Conservation (phyloP, 53 echinoderm and acorn worm genomes). For the Astropecten irregularis region DNA sequence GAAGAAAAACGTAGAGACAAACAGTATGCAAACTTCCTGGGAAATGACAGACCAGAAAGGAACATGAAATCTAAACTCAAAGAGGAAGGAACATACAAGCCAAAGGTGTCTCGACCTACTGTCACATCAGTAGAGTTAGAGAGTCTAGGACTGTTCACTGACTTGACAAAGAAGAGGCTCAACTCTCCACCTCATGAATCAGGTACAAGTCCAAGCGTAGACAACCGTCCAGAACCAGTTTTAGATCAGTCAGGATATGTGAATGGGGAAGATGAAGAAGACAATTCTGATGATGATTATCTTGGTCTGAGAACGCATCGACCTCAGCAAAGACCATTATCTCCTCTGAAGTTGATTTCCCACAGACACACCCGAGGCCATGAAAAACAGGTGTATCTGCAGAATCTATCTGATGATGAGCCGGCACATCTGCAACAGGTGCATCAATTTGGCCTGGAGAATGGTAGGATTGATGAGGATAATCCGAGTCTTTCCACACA, state of each 20-base stretch:
- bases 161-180: background rate
- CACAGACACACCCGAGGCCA: background rate
- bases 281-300: slow-evolving; percentile 15
- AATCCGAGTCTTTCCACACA: background rate
- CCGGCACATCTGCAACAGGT: background rate
- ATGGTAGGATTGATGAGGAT: background rate
- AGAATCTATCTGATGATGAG: background rate
- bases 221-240: background rate
- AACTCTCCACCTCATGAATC: background rate
- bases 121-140: slow-evolving; percentile 60
- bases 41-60: background rate
- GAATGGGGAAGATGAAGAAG: background rate
- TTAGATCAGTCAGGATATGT: background rate
- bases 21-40: background rate
- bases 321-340: slow-evolving; percentile 58
- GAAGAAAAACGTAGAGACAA: background rate
- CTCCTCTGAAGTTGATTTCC: slow-evolving; percentile 61
- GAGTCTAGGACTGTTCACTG: slow-evolving; percentile 54
- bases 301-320: slow-evolving; percentile 74
- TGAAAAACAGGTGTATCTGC: background rate
- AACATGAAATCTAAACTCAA: background rate
- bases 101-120: slow-evolving; percentile 51
- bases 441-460: background rate
- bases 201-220: background rate
- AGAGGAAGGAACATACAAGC: background rate